Evolutionary conservation across 2,888 invertebrate species (phyloP).

Genomic region (Pterostichus niger): DNA sequence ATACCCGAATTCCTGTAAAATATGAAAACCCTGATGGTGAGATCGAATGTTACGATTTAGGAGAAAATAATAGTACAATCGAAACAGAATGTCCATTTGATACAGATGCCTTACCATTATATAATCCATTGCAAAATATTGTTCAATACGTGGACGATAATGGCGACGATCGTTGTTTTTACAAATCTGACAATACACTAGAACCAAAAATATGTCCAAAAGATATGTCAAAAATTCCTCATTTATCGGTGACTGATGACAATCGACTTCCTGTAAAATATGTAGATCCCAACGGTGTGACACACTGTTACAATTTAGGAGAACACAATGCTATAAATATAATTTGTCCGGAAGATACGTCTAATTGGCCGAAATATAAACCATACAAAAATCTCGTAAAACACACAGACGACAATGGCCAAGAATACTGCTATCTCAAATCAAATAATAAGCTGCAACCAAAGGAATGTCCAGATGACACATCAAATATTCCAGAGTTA

Average conservation of each 20-base stretch:
- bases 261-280: neutral
- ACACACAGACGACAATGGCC: neutral
- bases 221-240: neutral
- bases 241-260: neutral
- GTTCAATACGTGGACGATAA: neutral
- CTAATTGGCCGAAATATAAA: neutral
- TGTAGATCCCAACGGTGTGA: neutral
- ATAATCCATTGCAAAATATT: constrained; percentile 1
- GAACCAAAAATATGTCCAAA: neutral
- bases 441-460: neutral
- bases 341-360: constrained; percentile 7
- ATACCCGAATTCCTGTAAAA: neutral
- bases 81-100: constrained; percentile 1
- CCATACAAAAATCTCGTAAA: constrained; percentile 5
- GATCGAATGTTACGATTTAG: neutral
- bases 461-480: neutral
- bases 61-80: neutral
- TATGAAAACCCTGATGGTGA: neutral
- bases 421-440: neutral
- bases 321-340: neutral
- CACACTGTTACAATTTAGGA: neutral
- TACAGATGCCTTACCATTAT: neutral
- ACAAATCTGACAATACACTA: neutral
- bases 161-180: neutral
- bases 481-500: neutral